Evolutionary conservation across 2,113 vertebrate genomes (phyloP).

Genomic region (Caretta caretta): DNA sequence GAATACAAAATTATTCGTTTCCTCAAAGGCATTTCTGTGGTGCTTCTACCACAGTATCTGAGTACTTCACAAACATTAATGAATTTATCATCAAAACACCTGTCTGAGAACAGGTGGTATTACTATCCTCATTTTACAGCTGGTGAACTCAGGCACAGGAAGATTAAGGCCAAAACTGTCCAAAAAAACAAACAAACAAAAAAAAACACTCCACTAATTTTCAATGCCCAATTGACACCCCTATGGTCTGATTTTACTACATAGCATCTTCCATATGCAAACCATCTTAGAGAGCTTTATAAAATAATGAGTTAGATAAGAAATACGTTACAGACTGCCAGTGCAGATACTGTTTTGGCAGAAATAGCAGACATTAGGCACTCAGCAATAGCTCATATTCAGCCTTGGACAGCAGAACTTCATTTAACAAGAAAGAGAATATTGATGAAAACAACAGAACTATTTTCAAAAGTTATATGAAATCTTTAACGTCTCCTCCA

Average conservation of each 20-base stretch:
- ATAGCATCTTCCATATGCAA: not conserved
- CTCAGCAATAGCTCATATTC: not conserved
- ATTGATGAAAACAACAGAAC: not conserved
- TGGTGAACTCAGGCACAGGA: not conserved
- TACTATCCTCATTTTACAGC: not conserved
- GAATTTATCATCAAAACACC: not conserved
- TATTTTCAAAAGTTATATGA: not conserved
- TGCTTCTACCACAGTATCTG: not conserved
- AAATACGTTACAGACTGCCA: not conserved
- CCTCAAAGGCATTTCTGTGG: not conserved
- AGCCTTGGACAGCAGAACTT: not conserved
- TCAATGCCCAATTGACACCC: not conserved
- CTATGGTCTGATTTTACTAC: not conserved
- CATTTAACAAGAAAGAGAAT: not conserved
- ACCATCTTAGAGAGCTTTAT: not conserved
- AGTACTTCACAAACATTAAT: not conserved
- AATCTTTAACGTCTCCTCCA: not conserved
- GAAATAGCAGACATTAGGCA: not conserved
- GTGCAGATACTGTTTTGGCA: not conserved
- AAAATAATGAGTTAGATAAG: not conserved
- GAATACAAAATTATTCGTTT: slow-evolving; percentile 19
- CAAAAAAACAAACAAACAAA: too few relatives aligned
- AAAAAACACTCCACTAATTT: not conserved
- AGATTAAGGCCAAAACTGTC: not conserved
- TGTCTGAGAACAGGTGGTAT: accelerated